phyloP scores from a whole-genome alignment of 2,113 vertebrate genomes.

The Poecile atricapillus region DNA sequence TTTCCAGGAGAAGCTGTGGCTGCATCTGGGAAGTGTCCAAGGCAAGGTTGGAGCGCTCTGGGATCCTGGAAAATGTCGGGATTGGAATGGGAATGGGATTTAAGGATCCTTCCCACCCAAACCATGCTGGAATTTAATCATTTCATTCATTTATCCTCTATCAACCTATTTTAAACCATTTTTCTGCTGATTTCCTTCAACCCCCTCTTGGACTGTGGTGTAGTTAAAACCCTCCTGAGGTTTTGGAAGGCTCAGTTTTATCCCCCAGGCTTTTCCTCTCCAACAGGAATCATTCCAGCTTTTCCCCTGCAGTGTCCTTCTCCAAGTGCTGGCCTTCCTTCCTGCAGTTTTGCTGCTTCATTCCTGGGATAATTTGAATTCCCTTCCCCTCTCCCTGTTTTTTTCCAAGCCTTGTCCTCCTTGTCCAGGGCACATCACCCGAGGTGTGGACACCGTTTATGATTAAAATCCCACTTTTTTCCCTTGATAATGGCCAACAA shows the following conservation, averaged over 20 bases:
- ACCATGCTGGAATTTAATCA: accelerated
- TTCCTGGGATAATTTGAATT: not conserved
- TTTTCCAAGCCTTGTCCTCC: not conserved
- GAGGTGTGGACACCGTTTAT: not conserved
- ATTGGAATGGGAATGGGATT: not conserved
- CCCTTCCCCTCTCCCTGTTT: not conserved
- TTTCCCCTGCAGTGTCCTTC: not conserved
- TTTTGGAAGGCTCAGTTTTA: not conserved
- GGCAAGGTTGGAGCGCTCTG: not conserved
- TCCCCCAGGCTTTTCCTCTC: not conserved
- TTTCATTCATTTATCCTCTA: not conserved
- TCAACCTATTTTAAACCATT: not conserved
- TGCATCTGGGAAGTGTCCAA: not conserved
- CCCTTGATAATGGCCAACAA: not conserved
- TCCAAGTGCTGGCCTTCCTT: not conserved
- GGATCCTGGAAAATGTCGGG: accelerated
- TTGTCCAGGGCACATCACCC: too few relatives aligned
- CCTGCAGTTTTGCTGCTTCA: not conserved
- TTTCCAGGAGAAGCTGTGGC: not conserved
- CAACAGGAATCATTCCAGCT: not conserved
- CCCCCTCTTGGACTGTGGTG: not conserved
- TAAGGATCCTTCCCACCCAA: not conserved
- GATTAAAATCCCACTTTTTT: not conserved
- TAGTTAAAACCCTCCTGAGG: not conserved
- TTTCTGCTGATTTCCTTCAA: not conserved